These are phyloP conservation scores for Drosophila auraria DNA, from an alignment of 1,140 invertebrate species.

Conservation along the genomic window DNA sequence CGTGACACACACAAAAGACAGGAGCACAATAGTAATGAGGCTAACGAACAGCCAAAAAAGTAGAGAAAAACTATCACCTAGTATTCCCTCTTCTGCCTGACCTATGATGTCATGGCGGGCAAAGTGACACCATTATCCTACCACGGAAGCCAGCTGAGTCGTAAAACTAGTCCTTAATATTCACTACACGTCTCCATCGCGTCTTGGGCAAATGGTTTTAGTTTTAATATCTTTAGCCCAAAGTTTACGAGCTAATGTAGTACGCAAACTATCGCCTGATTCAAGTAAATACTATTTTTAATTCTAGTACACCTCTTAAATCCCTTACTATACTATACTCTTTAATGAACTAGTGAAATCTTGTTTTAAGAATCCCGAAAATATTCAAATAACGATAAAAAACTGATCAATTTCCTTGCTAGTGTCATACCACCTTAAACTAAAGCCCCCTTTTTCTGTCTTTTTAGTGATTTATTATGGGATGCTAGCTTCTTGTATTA, in stretches of 20 bases:
- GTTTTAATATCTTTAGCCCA: background rate
- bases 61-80: conserved; percentile 2
- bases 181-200: background rate
- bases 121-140: background rate
- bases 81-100: background rate
- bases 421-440: too few relatives aligned
- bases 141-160: background rate
- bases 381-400: background rate
- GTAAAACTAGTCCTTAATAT: conserved; percentile 6
- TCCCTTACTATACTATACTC: too few relatives aligned
- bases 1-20: conserved; percentile 50
- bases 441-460: too few relatives aligned
- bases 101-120: conserved; percentile 22
- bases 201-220: background rate
- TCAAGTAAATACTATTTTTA: background rate
- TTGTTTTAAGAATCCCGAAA: background rate
- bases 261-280: background rate
- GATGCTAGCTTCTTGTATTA: too few relatives aligned
- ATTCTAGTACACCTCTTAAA: too few relatives aligned
- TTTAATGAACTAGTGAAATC: background rate
- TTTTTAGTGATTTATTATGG: too few relatives aligned
- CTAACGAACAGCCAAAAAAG: background rate
- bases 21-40: conserved; percentile 13
- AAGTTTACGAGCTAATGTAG: background rate
- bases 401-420: background rate